Evolutionary conservation across 2,113 vertebrate species (phyloP).

Genomic region (Dendrocopos noguchii): DNA sequence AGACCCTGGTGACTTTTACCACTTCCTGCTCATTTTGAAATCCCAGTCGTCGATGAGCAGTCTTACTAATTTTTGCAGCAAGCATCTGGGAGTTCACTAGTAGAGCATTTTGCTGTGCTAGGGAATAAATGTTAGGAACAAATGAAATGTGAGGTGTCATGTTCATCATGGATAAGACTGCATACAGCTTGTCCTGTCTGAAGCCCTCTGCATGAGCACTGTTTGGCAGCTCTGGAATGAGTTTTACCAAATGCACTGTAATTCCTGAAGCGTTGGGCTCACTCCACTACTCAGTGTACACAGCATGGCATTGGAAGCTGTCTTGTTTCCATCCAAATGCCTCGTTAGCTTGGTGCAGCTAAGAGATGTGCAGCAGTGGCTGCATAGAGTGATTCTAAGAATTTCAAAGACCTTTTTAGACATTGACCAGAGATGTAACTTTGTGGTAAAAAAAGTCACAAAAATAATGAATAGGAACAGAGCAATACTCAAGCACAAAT

Average conservation of each 20-base stretch:
- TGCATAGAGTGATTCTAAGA: neutral
- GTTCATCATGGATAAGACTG: neutral
- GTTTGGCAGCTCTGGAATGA: neutral
- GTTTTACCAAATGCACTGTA: neutral
- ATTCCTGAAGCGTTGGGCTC: neutral
- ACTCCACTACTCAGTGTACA: neutral
- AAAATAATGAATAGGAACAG: neutral
- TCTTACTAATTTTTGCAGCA: neutral
- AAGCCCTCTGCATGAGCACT: neutral
- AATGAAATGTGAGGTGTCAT: rapidly evolving
- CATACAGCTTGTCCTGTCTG: neutral
- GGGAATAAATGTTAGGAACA: neutral
- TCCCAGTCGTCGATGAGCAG: neutral
- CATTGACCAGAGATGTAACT: neutral
- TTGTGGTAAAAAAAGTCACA: neutral
- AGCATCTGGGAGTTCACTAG: neutral
- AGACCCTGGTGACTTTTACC: neutral
- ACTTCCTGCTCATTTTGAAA: neutral
- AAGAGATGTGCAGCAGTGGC: neutral
- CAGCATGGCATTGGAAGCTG: neutral
- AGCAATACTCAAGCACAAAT: neutral
- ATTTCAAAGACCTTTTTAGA: neutral
- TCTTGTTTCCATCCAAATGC: neutral
- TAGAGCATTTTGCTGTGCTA: neutral
- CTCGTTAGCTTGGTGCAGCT: neutral